phyloP scores from a whole-genome alignment of 2,888 invertebrate genomes.

The Xestobium rufovillosum region DNA sequence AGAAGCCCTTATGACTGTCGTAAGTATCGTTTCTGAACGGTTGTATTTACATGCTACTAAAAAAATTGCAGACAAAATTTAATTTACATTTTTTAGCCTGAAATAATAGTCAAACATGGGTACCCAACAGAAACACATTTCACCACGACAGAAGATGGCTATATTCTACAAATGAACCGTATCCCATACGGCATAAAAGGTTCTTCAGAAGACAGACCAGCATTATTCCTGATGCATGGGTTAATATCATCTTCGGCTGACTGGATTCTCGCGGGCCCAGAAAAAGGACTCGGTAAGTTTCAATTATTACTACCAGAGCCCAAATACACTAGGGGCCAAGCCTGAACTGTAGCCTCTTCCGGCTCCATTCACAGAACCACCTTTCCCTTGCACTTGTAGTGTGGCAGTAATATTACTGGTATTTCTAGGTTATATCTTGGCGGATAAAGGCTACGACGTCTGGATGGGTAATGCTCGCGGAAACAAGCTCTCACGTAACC shows the following conservation, averaged over 20 bases:
- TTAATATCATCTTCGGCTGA: constrained; percentile 47
- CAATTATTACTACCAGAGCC: no score
- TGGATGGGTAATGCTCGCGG: no score
- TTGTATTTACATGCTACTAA: no score
- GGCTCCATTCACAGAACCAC: no score
- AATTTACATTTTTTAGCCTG: no score
- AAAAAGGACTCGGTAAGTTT: constrained; percentile 42
- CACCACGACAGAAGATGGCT: constrained; percentile 50
- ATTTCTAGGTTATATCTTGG: constrained; percentile 27
- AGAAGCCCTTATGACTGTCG: background rate
- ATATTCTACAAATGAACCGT: constrained; percentile 49
- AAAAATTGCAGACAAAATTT: no score
- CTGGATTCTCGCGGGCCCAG: constrained; percentile 49
- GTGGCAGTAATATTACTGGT: no score
- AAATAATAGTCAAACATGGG: constrained; percentile 40
- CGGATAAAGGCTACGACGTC: constrained; percentile 35
- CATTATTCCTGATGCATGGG: constrained; percentile 49
- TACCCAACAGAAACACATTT: constrained; percentile 42
- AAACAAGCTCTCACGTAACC: constrained; percentile 26
- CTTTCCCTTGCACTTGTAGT: no score
- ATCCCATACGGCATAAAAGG: constrained; percentile 43
- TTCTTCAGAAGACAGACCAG: constrained; percentile 27
- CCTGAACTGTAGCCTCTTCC: no score
- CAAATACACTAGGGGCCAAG: no score
- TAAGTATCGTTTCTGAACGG: no score